A percentile compares a stretch with the other conserved stretches of the same genome.
phyloP scores from a whole-genome alignment of 1,140 invertebrate species.

The Berghia stephanieae region DNA sequence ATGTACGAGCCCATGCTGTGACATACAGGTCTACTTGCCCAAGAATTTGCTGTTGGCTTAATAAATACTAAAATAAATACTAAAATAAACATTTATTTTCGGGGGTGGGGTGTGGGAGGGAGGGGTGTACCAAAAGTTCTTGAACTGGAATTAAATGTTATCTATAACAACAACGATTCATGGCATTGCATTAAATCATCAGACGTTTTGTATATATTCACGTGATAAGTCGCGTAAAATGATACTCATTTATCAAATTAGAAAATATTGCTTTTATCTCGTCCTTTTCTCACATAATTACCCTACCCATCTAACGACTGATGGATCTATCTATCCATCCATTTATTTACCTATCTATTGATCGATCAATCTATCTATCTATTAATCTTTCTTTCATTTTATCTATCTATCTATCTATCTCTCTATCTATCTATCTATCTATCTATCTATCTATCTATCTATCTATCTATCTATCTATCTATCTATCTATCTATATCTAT shows the following conservation, averaged over 20 bases:
- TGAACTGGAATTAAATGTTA: no score
- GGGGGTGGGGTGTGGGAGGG: no score
- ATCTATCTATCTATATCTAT: not conserved
- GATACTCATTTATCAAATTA: not conserved
- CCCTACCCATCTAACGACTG: no score
- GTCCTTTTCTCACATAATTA: no score
- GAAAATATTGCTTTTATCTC: not conserved
- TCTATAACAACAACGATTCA: no score
- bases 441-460: not conserved
- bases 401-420: no score
- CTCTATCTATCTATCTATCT: conserved; percentile 15
- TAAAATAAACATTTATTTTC: not conserved
- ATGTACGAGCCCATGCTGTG: not conserved
- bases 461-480: conserved; percentile 18
- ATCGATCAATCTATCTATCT: no score
- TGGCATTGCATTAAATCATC: no score
- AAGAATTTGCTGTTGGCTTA: not conserved
- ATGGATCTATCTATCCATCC: not conserved
- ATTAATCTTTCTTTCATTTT: not conserved
- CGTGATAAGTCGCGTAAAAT: no score
- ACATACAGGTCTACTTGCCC: not conserved
- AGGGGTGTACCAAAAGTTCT: not conserved
- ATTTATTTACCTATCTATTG: not conserved
- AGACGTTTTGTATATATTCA: no score
- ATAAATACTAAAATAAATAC: not conserved